Conservation (phyloP, 2,888 invertebrate genomes). For the Macrophya annulata region DNA sequence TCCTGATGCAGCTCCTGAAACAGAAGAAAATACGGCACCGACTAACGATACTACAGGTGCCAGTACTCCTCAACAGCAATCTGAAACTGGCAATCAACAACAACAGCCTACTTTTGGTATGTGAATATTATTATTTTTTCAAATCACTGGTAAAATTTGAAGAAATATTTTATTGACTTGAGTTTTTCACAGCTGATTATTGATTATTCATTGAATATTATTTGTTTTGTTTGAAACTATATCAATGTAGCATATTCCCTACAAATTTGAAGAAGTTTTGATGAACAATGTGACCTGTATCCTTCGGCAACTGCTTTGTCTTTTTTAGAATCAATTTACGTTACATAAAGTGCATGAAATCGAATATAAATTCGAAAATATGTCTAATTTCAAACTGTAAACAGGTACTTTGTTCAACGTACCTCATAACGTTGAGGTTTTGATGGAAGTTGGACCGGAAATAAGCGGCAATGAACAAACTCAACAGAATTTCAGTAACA, state of each 20-base stretch:
- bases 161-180: not conserved
- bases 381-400: conserved; percentile 1
- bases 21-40: conserved; percentile 53
- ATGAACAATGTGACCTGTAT: too few relatives aligned
- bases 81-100: conserved; percentile 63
- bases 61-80: conserved; percentile 55
- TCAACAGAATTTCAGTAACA: conserved; percentile 60
- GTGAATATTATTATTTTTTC: conserved; percentile 11
- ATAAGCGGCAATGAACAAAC: conserved; percentile 74
- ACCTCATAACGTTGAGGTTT: conserved; percentile 80
- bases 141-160: not conserved
- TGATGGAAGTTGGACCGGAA: conserved; percentile 83
- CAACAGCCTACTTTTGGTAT: conserved; percentile 66
- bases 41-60: conserved; percentile 62
- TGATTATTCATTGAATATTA: not conserved
- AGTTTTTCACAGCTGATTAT: not conserved
- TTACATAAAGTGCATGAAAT: not conserved
- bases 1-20: conserved; percentile 11
- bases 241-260: too few relatives aligned
- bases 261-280: too few relatives aligned
- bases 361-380: not conserved
- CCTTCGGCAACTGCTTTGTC: too few relatives aligned
- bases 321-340: too few relatives aligned
- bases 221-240: too few relatives aligned
- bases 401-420: conserved; percentile 73